These are phyloP conservation scores for Myiagra hebetior DNA, from an alignment of 2,113 vertebrate genomes.

Conservation along the genomic window DNA sequence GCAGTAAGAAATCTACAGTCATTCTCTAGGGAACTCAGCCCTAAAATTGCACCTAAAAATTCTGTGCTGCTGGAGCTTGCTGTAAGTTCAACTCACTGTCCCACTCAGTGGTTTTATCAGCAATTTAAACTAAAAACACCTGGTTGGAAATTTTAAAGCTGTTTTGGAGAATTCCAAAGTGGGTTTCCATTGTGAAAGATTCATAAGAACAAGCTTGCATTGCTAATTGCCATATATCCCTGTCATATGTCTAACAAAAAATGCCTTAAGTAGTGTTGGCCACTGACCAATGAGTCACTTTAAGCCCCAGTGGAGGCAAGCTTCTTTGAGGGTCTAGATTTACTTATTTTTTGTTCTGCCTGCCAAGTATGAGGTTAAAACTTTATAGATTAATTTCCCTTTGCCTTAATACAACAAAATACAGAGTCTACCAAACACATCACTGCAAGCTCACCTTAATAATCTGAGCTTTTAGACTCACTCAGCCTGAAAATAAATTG, in stretches of 20 bases:
- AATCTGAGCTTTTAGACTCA: background rate
- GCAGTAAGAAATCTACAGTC: background rate
- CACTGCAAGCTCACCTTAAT: background rate
- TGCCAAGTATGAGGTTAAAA: background rate
- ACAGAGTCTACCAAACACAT: background rate
- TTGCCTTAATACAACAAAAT: background rate
- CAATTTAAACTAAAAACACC: background rate
- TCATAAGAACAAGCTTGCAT: background rate
- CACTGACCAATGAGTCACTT: background rate
- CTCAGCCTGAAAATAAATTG: background rate
- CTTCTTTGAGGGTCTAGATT: background rate
- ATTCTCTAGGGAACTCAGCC: background rate
- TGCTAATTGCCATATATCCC: background rate
- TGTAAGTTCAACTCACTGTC: background rate
- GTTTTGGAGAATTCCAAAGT: background rate
- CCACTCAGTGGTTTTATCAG: background rate
- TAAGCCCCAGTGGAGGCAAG: background rate
- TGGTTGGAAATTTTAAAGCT: background rate
- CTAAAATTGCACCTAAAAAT: background rate
- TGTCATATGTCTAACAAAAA: background rate
- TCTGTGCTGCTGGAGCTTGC: background rate
- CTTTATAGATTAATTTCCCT: background rate
- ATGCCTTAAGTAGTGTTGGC: background rate
- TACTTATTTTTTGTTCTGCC: background rate
- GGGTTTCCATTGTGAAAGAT: background rate